A percentile compares a stretch with the other conserved stretches of the same genome.
phyloP scores from a whole-genome alignment of 2,113 vertebrate genomes.

The Ceyx cyanopectus region DNA sequence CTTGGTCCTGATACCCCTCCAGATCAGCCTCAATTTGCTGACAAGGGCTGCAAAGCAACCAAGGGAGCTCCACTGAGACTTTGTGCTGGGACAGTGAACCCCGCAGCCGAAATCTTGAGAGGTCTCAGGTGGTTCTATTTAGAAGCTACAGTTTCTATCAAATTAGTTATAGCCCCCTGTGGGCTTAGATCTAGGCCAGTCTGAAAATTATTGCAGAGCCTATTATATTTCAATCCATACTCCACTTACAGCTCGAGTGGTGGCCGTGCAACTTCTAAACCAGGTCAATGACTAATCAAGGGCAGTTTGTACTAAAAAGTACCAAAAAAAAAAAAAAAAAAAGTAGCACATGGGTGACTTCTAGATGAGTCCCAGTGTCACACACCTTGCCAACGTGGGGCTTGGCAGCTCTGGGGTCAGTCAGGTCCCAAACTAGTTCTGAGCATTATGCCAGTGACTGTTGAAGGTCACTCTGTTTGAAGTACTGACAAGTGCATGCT shows the following conservation, averaged over 20 bases:
- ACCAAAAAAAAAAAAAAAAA: background rate
- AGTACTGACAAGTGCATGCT: background rate
- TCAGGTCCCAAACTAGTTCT: background rate
- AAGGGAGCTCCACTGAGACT: background rate
- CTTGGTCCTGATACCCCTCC: background rate
- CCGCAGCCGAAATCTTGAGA: background rate
- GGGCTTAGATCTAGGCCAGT: slow-evolving; percentile 63
- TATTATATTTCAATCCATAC: slow-evolving; percentile 37
- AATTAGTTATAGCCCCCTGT: slow-evolving; percentile 27
- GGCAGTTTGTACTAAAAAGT: slow-evolving; percentile 23
- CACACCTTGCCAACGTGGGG: background rate
- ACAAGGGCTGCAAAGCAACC: background rate
- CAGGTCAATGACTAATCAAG: slow-evolving; percentile 66
- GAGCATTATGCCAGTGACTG: background rate
- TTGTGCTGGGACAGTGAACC: slow-evolving; percentile 4
- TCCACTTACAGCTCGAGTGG: background rate
- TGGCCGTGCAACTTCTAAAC: slow-evolving; percentile 7
- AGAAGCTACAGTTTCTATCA: slow-evolving; percentile 35
- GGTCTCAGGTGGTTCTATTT: slow-evolving; percentile 40
- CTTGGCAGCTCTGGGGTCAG: background rate
- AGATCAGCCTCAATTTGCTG: background rate
- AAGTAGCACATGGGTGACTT: background rate
- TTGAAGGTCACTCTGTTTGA: background rate
- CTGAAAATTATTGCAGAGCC: background rate
- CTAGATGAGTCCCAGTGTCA: background rate